These are phyloP conservation scores for Chrysaora quinquecirrha DNA, from an alignment of 30 jellyfish, hydroid and myxozoan genomes.

Conservation along the genomic window DNA sequence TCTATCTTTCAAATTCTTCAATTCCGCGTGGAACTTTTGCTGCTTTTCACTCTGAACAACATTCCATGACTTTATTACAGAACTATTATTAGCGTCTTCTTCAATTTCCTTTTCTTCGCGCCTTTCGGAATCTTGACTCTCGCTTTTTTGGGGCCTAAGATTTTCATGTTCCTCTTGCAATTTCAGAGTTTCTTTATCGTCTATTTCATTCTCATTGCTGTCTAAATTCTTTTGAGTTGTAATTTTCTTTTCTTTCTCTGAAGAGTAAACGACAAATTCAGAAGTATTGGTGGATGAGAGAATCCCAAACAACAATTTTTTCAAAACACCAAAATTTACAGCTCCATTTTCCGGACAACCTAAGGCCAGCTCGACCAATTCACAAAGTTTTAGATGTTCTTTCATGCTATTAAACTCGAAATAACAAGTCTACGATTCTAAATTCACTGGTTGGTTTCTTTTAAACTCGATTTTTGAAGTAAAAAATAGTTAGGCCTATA, in stretches of 20 bases:
- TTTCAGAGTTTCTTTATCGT: not conserved
- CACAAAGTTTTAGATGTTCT: conserved; percentile 5
- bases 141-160: not conserved
- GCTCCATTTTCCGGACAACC: conserved; percentile 53
- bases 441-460: no score
- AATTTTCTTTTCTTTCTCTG: not conserved
- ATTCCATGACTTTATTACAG: no score
- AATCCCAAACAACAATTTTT: conserved; percentile 58
- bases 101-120: not conserved
- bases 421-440: no score
- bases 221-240: not conserved
- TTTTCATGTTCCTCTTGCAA: not conserved
- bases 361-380: conserved; percentile 47
- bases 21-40: no score
- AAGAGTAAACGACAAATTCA: not conserved
- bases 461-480: no score
- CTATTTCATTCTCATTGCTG: not conserved
- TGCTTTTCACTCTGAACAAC: no score
- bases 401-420: no score
- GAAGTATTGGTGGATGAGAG: conserved; percentile 35
- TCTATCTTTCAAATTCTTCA: no score
- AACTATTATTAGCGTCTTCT: no score
- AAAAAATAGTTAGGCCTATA: no score
- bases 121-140: not conserved
- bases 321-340: conserved; percentile 65